Base-by-base conservation (phyloP, 2,113 vertebrate species). In the Cynoglossus semilaevis region DNA sequence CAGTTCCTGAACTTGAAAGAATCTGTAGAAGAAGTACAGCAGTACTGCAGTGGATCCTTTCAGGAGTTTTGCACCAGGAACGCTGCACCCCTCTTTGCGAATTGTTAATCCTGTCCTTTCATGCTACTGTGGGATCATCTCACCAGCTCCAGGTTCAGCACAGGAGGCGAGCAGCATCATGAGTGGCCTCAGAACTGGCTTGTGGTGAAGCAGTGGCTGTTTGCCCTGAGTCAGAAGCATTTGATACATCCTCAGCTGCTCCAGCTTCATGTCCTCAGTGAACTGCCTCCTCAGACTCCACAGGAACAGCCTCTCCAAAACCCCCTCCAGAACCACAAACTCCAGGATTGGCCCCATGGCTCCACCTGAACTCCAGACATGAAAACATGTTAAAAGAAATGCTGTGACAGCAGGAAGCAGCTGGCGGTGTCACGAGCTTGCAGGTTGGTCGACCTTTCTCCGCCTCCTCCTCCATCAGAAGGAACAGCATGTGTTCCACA, bases 271-370 rank as follows among this genome's bases (percentile, higher is more conserved):
- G 76, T 97, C 95, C 13, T 97, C 95, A 0, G 95, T 96, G 83
- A 98, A 98, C 58, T 96, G 92, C 5, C 93, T 90, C 22, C 95
- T 91, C 50, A 98, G 76, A 62, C 96, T 98, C 97, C 96, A 98
- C 37, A 98, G 91, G 36, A 99, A 98, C 48, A 99, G 93, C 22
- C 95, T 89, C 77, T 98, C 96, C 96, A 99, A 95, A 67, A 99
- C 96, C 0, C 95, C 96, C 88, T 98, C 97, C 14, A 93, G 88
- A 15, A 99, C 94, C 70, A 98, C 95, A 10, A 98, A 93, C 85
- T 99, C 97, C 88, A 99, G 86, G 82, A 98, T 98, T 0, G 96
- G 91, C 15, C 96, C 97, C 95, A 99, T 98, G 0, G 94, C 93
- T 40, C 91, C 91, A 0, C 92, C 93, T 89, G 65, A 37, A 3